phyloP scores from a whole-genome alignment of 1,140 invertebrate genomes.

The Bombus soroeensis region DNA sequence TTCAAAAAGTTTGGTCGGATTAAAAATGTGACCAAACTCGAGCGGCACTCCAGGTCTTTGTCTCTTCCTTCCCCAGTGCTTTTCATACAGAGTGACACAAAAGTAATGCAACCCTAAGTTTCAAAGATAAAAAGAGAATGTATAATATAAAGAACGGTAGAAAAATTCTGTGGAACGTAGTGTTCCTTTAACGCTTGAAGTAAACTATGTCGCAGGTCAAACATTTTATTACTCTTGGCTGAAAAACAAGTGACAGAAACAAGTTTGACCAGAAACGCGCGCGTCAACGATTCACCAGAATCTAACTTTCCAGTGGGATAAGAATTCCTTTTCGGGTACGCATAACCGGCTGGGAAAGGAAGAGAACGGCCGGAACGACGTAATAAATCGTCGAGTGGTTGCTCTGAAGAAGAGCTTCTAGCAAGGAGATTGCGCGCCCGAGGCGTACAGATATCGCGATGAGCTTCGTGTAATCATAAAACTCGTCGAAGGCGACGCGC shows the following conservation, averaged over 20 bases:
- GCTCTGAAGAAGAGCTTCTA: background rate
- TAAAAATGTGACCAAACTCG: conserved; percentile 67
- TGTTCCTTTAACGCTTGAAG: background rate
- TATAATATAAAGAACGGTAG: no score
- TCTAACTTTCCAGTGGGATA: no score
- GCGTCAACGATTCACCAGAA: background rate
- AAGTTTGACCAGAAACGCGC: background rate
- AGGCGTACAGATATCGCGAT: background rate
- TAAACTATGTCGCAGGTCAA: background rate
- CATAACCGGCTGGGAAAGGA: background rate
- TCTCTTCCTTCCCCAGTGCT: background rate
- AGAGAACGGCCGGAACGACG: background rate
- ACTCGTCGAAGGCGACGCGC: background rate
- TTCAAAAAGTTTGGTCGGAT: conserved; percentile 72
- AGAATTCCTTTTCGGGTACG: background rate
- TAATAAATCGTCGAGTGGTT: conserved; percentile 27
- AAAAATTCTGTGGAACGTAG: background rate
- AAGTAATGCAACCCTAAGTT: background rate
- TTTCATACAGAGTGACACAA: background rate
- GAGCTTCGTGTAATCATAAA: conserved; percentile 33
- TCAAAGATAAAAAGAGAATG: background rate
- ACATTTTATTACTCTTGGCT: no score
- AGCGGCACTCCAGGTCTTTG: conserved; percentile 7
- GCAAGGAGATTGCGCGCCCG: background rate
- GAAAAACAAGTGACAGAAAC: background rate